Percentiles rank a stretch among this genome's conserved stretches.
Conservation (phyloP, 2,888 invertebrate genomes). For the Oasisia sp. region DNA sequence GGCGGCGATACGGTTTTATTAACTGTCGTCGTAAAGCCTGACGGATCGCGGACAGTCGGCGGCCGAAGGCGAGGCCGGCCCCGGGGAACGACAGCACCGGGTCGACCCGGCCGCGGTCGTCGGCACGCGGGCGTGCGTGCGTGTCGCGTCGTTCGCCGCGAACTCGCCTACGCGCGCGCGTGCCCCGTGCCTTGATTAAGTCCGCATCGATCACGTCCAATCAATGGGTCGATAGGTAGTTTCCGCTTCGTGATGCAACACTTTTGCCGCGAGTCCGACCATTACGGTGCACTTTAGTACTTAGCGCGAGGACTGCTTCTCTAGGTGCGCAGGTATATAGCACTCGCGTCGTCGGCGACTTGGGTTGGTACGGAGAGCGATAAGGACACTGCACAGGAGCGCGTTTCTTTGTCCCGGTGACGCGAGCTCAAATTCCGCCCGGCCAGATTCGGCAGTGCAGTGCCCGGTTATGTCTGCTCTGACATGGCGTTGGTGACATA, state of each 20-base stretch:
- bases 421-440: no score
- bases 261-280: neutral
- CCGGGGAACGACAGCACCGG: neutral
- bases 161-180: neutral
- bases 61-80: neutral
- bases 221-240: neutral
- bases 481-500: no score
- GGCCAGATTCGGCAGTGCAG: no score
- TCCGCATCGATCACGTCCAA: neutral
- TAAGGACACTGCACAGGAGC: neutral
- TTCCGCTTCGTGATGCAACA: neutral
- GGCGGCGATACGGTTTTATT: neutral
- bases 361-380: neutral
- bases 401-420: neutral
- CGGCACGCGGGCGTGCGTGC: no score
- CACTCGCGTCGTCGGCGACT: neutral
- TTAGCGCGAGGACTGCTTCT: no score
- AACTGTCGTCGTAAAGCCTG: neutral
- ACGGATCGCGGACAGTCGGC: neutral
- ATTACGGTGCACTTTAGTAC: neutral
- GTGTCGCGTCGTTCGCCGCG: neutral
- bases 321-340: neutral
- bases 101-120: neutral
- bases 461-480: no score
- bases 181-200: neutral